Conservation (phyloP, 2,888 invertebrate species). For the Cryptus armator region DNA sequence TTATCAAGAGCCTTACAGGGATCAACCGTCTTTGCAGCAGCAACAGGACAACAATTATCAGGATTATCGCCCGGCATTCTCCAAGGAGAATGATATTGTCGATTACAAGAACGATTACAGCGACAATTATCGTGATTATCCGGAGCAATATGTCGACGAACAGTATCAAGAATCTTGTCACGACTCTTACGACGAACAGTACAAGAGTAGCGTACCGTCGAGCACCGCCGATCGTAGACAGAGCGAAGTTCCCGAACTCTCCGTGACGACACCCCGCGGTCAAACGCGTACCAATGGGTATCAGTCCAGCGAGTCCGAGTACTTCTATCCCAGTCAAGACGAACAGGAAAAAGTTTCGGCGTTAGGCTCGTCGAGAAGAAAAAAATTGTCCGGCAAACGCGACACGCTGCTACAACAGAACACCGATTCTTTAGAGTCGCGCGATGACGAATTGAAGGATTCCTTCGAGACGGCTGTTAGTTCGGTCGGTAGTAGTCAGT, state of each 20-base stretch:
- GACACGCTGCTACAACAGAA: slow-evolving; percentile 84
- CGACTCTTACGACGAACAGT: slow-evolving; percentile 78
- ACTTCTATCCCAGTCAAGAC: slow-evolving; percentile 77
- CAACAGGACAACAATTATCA: slow-evolving; percentile 76
- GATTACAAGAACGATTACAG: slow-evolving; percentile 76
- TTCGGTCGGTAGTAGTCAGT: slow-evolving; percentile 83
- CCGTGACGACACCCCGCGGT: slow-evolving; percentile 81
- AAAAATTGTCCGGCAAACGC: slow-evolving; percentile 78
- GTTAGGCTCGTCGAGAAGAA: slow-evolving; percentile 76
- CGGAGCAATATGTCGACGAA: slow-evolving; percentile 75
- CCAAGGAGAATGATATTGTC: slow-evolving; percentile 73
- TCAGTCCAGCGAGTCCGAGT: slow-evolving; percentile 78
- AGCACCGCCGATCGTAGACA: slow-evolving; percentile 73
- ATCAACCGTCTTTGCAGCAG: slow-evolving; percentile 43
- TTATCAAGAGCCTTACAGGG: slow-evolving; percentile 76
- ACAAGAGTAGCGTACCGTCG: slow-evolving; percentile 73
- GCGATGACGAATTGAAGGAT: slow-evolving; percentile 87
- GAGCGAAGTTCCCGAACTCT: slow-evolving; percentile 81
- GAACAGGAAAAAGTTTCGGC: slow-evolving; percentile 77
- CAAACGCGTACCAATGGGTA: slow-evolving; percentile 81
- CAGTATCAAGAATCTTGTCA: slow-evolving; percentile 79
- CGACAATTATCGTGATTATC: slow-evolving; percentile 76
- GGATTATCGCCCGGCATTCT: slow-evolving; percentile 78
- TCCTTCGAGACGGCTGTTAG: slow-evolving; percentile 87
- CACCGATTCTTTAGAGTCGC: slow-evolving; percentile 86